These are phyloP conservation scores for Drosophila barbarae DNA, from an alignment of 2,888 invertebrate genomes.

Conservation along the genomic window DNA sequence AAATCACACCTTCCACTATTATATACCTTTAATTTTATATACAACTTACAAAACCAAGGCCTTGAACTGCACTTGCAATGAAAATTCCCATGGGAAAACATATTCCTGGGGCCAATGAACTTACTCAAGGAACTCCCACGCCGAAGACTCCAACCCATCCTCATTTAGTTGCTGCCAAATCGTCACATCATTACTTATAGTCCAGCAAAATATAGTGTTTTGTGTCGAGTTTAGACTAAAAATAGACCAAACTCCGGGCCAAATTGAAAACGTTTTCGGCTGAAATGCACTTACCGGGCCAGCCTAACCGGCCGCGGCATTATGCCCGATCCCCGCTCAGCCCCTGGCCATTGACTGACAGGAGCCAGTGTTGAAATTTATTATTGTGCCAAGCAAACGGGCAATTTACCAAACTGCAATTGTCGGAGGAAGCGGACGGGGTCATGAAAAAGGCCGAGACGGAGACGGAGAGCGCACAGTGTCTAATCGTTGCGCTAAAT, in stretches of 20 bases:
- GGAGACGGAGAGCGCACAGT: constrained; percentile 24
- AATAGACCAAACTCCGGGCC: constrained; percentile 43
- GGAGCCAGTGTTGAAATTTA: constrained; percentile 56
- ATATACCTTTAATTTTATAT: not conserved
- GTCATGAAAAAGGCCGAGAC: constrained; percentile 1
- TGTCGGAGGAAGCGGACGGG: constrained; percentile 14
- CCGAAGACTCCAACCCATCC: constrained; percentile 11
- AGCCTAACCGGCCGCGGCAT: constrained; percentile 2
- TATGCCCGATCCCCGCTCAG: constrained; percentile 11
- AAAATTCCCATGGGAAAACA: constrained; percentile 35
- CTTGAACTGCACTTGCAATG: constrained; percentile 53
- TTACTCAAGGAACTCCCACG: constrained; percentile 41
- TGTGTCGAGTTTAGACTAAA: constrained; percentile 44
- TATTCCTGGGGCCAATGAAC: constrained; percentile 52
- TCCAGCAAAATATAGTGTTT: constrained; percentile 62
- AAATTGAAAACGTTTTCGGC: constrained; percentile 67
- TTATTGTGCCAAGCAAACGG: constrained; percentile 63
- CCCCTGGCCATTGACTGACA: constrained; percentile 49
- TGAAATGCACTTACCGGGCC: constrained; percentile 60
- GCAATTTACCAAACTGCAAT: constrained; percentile 56
- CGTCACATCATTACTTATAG: constrained; percentile 71
- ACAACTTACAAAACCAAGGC: constrained; percentile 47
- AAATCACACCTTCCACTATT: not conserved
- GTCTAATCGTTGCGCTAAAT: constrained; percentile 67
- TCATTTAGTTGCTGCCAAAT: constrained; percentile 57